Evolutionary conservation across 2,888 invertebrate species (phyloP).

Genomic region (Papilio demoleus): DNA sequence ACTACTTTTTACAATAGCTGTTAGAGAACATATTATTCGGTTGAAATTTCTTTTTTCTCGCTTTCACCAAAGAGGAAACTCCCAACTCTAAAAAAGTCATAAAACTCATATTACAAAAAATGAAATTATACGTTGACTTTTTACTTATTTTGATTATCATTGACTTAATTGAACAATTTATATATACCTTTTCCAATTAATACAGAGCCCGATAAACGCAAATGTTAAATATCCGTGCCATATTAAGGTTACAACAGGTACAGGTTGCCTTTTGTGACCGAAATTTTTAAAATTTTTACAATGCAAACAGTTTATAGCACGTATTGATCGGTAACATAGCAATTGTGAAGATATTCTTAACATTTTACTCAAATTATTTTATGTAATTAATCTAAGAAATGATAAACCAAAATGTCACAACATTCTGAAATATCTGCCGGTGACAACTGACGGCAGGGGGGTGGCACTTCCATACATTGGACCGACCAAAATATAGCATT

Average conservation of each 20-base stretch:
- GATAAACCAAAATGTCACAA: not conserved
- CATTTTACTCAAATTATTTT: not conserved
- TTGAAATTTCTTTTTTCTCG: slow-evolving; percentile 41
- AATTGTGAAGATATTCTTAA: not conserved
- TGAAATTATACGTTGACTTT: not conserved
- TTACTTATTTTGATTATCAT: not conserved
- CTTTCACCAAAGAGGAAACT: slow-evolving; percentile 53
- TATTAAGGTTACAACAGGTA: slow-evolving; percentile 61
- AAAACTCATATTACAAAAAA: slow-evolving; percentile 2
- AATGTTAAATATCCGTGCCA: slow-evolving; percentile 77
- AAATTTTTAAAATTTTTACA: slow-evolving; percentile 71
- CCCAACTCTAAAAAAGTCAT: slow-evolving; percentile 55
- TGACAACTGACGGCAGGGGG: not conserved
- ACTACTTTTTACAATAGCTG: not conserved
- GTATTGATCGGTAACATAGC: not conserved
- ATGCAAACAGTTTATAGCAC: slow-evolving; percentile 3
- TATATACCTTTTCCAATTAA: slow-evolving; percentile 70
- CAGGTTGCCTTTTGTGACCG: slow-evolving; percentile 71
- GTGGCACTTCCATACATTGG: not conserved
- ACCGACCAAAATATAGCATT: no score
- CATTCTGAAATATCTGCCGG: not conserved
- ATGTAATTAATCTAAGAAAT: not conserved
- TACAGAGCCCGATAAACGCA: slow-evolving; percentile 64
- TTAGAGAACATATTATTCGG: not conserved
- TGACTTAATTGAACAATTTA: no score